Evolutionary conservation across 2,113 vertebrate species (phyloP).

Genomic region (Pantherophis guttatus): DNA sequence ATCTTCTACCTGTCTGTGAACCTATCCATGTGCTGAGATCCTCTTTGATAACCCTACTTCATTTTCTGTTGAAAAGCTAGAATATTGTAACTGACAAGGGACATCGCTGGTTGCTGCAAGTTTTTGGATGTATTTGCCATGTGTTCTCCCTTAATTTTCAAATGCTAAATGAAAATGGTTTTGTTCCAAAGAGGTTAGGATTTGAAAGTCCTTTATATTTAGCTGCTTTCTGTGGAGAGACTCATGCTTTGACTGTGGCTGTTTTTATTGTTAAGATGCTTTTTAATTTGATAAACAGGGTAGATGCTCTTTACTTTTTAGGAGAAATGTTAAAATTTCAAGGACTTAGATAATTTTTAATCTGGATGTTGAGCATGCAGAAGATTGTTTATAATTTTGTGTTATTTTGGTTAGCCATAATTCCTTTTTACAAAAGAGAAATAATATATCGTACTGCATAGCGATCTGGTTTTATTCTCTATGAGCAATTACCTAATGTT

Average conservation of each 20-base stretch:
- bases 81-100: not conserved
- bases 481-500: not conserved
- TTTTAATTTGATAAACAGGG: not conserved
- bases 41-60: not conserved
- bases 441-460: not conserved
- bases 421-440: not conserved
- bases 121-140: not conserved
- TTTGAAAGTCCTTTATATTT: not conserved
- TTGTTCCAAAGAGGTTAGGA: not conserved
- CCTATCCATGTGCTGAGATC: not conserved
- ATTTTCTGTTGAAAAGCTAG: not conserved
- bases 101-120: not conserved
- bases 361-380: too few relatives aligned
- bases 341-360: not conserved
- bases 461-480: not conserved
- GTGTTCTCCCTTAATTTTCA: not conserved
- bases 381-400: not conserved
- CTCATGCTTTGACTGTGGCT: not conserved
- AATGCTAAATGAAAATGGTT: not conserved
- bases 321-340: not conserved
- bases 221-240: not conserved
- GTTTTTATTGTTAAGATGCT: not conserved
- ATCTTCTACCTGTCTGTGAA: not conserved
- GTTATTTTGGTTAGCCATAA: not conserved
- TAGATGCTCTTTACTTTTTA: not conserved